Evolutionary conservation across 1,140 invertebrate genomes (phyloP).

Genomic region (Calycopis cecrops): DNA sequence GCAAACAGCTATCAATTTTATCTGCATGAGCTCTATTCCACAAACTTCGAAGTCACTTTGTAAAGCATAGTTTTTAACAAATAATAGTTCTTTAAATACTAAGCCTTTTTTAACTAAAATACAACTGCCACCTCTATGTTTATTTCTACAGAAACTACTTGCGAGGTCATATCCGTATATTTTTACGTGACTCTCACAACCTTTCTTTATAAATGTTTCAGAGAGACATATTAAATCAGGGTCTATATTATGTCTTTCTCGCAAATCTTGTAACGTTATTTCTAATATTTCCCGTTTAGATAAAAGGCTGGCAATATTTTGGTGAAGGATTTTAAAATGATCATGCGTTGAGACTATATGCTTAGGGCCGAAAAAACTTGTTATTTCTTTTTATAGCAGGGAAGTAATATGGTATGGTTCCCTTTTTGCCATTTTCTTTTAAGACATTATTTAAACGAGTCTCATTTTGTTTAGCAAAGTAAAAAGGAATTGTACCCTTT

Average conservation of each 20-base stretch:
- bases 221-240: constrained; percentile 4
- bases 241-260: constrained; percentile 1
- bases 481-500: no score
- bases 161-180: background rate
- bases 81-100: background rate
- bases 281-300: constrained; percentile 5
- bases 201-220: constrained; percentile 5
- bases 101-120: constrained; percentile 5
- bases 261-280: background rate
- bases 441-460: no score
- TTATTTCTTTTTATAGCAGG: no score
- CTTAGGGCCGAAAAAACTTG: background rate
- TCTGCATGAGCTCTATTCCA: background rate
- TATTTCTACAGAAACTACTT: constrained; percentile 6
- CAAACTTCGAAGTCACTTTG: constrained; percentile 1
- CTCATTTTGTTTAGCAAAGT: no score
- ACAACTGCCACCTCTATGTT: constrained; percentile 7
- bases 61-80: constrained; percentile 1
- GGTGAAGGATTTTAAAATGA: background rate
- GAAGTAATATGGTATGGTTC: no score
- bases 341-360: background rate
- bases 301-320: constrained; percentile 5
- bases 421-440: no score
- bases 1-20: background rate
- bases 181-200: constrained; percentile 4